Conservation (phyloP, 2,888 invertebrate genomes). For the Trissoscelio sp. region DNA sequence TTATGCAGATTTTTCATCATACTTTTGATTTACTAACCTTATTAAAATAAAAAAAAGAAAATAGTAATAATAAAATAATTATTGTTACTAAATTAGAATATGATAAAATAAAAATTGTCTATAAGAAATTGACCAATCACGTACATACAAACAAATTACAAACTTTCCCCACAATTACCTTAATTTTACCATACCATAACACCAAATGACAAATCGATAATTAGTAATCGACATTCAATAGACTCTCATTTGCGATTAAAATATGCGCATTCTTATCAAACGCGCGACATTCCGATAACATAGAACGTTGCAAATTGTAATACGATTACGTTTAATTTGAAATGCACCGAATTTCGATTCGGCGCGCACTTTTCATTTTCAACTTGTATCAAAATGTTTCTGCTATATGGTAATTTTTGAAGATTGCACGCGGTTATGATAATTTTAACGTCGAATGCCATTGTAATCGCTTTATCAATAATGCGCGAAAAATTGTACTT, state of each 20-base stretch:
- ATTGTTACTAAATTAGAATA: too few species aligned
- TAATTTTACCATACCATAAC: not conserved
- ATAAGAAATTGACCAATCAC: too few species aligned
- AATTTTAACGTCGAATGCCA: slow-evolving; percentile 19
- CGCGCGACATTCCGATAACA: not conserved
- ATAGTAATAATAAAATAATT: too few species aligned
- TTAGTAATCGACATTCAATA: too few species aligned
- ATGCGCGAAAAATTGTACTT: slow-evolving; percentile 25
- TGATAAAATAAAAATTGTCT: too few species aligned
- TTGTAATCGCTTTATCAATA: slow-evolving; percentile 32
- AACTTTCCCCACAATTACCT: too few species aligned
- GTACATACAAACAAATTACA: too few species aligned
- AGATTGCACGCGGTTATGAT: slow-evolving; percentile 28
- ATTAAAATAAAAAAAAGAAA: too few species aligned
- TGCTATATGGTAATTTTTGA: slow-evolving; percentile 16
- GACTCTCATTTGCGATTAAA: too few species aligned
- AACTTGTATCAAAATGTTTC: slow-evolving; percentile 12
- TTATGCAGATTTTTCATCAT: too few species aligned
- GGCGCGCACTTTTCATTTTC: not conserved
- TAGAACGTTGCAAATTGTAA: slow-evolving; percentile 9
- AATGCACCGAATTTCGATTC: not conserved
- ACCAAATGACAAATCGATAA: slow-evolving; percentile 1
- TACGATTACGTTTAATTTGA: slow-evolving; percentile 7
- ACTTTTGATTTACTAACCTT: too few species aligned
- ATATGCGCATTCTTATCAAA: slow-evolving; percentile 11